phyloP scores from a whole-genome alignment of 2,113 vertebrate species.

The Eclectus roratus region DNA sequence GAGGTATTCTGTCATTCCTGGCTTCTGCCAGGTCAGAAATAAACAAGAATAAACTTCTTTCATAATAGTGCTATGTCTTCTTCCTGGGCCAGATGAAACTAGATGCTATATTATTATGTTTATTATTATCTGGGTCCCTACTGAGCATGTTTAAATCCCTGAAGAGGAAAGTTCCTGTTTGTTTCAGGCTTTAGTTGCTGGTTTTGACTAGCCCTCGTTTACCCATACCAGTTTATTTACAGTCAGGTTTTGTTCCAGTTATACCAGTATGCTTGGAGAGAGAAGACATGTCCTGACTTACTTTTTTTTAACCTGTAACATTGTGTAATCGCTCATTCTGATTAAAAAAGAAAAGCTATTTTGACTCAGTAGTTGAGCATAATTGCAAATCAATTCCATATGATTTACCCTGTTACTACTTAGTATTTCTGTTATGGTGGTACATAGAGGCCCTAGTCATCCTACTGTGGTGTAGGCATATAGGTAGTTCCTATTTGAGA shows the following conservation, averaged over 20 bases:
- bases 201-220: constrained; percentile 20
- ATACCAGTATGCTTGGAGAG: not conserved
- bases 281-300: not conserved
- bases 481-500: not conserved
- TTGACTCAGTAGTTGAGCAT: not conserved
- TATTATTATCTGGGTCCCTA: constrained; percentile 15
- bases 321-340: not conserved
- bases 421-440: not conserved
- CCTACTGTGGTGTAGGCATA: not conserved
- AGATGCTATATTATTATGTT: constrained; percentile 7
- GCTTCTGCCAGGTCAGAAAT: constrained; percentile 28
- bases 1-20: constrained; percentile 43
- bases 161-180: constrained; percentile 29
- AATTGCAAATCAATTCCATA: not conserved
- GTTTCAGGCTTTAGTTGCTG: constrained; percentile 20
- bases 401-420: not conserved
- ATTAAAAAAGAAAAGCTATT: not conserved
- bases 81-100: constrained; percentile 7
- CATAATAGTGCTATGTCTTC: not conserved
- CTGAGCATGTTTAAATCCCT: constrained; percentile 6
- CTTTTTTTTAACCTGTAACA: constrained; percentile 9
- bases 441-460: not conserved
- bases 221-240: constrained; percentile 22
- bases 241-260: constrained; percentile 33
- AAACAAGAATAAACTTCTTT: not conserved